Conservation (phyloP, 2,113 vertebrate genomes). For the Regulus satrapa region DNA sequence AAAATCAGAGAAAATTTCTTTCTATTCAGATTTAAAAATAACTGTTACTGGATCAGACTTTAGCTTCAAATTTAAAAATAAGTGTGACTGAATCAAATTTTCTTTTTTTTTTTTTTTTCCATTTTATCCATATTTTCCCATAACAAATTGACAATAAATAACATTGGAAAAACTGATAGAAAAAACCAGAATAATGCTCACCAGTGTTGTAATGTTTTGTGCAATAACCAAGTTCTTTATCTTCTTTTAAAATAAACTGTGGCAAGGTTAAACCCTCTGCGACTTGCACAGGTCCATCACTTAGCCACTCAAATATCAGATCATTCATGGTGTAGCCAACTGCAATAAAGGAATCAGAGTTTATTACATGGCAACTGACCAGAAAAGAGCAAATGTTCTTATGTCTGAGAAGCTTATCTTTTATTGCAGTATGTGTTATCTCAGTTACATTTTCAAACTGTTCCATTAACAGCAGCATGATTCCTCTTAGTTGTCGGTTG, state of each 20-base stretch:
- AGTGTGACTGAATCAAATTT: neutral
- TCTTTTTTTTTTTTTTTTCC: neutral
- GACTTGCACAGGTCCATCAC: conserved; percentile 90
- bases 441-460: neutral
- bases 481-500: neutral
- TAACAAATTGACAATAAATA: neutral
- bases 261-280: conserved; percentile 94
- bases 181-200: conserved; percentile 55
- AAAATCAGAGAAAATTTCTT: neutral
- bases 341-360: conserved; percentile 64
- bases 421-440: neutral
- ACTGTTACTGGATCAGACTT: neutral
- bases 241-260: conserved; percentile 95
- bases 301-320: conserved; percentile 96
- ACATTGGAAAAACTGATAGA: neutral
- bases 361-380: neutral
- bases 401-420: neutral
- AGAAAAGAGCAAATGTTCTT: neutral
- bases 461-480: neutral
- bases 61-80: neutral
- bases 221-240: conserved; percentile 95
- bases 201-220: conserved; percentile 99
- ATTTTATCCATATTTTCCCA: neutral
- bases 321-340: conserved; percentile 99
- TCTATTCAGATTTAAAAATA: neutral